Evolutionary conservation across 2,797 vertebrate genomes (phyloP), one percentile per base, ranked within the genome.

Genomic region (Arctocebus calabarensis): DNA sequence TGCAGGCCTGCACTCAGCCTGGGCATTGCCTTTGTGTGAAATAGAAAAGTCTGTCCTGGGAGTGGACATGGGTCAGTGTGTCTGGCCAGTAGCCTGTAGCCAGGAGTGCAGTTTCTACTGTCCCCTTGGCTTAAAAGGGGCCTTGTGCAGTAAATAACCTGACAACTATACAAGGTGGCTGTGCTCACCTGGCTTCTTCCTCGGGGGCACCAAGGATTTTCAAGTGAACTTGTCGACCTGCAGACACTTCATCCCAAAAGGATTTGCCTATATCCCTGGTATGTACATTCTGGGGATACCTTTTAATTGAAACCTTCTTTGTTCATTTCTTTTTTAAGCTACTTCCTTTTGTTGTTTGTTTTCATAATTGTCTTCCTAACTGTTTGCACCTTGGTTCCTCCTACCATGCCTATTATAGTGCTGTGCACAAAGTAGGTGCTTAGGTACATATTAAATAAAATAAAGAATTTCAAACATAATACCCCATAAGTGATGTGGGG

Each of bases 341-440:
- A 29, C 70, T 96, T 43, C 52, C 4, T 86, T 88, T 93, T 89
- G 25, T 81, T 82, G 19, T 57, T 78, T n/a, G 22, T 45, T 84
- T 81, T 82, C 32, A 9, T 64, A 23, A 19, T 32, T 59, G 1
- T 43, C 45, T 91, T 70, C 75, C 59, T 88, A 74, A 73, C 71
- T 12, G 23, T 79, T 64, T 75, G 45, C 29, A 62, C 61, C 29
- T 88, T 3, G 2, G 5, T 89, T 27, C 74, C 68, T 84, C 57
- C 82, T 64, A 27, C 43, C 20, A 7, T 66, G 5, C 73, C 20
- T 37, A 7, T 71, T 32, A 25, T 8, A 48, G 61, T 75, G 5
- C 16, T 55, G 13, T 84, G 25, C 37, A 75, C 85, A 79, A 14
- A 75, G 6, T 23, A 61, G 29, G 10, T 59, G 5, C 7, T 86